Conservation (phyloP, 2,888 invertebrate species). For the Amphiduros pacificus region DNA sequence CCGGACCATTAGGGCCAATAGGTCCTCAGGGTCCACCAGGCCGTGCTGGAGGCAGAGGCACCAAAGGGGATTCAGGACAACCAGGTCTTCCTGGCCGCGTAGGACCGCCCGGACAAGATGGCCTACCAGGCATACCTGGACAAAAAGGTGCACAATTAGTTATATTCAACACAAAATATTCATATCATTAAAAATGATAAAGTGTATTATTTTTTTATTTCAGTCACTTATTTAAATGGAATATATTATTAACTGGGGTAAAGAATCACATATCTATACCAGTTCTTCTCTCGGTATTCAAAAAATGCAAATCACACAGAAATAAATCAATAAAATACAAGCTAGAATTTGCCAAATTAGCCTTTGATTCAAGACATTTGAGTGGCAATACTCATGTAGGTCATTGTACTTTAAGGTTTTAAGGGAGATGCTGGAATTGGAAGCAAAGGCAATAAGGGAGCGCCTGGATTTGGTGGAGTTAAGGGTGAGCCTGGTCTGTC, state of each 20-base stretch:
- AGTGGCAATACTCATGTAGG: background rate
- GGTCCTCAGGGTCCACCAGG: constrained; percentile 12
- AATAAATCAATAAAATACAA: too few relatives aligned
- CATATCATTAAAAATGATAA: too few relatives aligned
- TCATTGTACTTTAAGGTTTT: background rate
- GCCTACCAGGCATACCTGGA: constrained; percentile 31
- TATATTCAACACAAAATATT: too few relatives aligned
- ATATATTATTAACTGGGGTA: too few relatives aligned
- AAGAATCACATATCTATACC: too few relatives aligned
- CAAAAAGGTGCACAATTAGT: background rate
- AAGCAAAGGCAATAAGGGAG: background rate
- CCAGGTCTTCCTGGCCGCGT: constrained; percentile 5
- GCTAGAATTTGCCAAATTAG: too few relatives aligned
- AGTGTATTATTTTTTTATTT: too few relatives aligned
- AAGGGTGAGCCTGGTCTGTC: constrained; percentile 13
- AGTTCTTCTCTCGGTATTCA: too few relatives aligned
- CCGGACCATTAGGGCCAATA: constrained; percentile 6
- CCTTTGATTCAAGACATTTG: too few relatives aligned
- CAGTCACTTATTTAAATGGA: too few relatives aligned
- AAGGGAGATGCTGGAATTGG: constrained; percentile 7
- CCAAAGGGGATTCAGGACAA: constrained; percentile 13
- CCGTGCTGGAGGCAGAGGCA: constrained; percentile 6
- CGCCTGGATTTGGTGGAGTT: background rate
- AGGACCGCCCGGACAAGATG: constrained; percentile 33
- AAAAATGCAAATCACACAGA: too few relatives aligned